Percentiles rank a stretch among this genome's conserved stretches.
phyloP scores from a whole-genome alignment of 2,888 invertebrate species.

The Pseudococcus viburni region DNA sequence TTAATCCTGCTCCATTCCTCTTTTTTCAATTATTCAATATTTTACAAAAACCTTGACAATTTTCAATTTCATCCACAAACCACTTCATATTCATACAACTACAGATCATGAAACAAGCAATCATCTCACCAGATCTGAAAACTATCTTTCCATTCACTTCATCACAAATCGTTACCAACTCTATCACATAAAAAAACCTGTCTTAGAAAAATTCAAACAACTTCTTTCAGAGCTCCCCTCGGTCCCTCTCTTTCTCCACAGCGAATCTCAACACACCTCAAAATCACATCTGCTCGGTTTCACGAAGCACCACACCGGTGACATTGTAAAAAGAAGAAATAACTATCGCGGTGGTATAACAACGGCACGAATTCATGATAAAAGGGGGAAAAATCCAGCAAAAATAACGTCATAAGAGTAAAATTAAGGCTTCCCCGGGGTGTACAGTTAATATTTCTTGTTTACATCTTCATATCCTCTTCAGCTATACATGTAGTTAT shows the following conservation, averaged over 20 bases:
- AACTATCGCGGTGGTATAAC: background rate
- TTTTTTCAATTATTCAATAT: too few species aligned
- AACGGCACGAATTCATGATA: conserved; percentile 12
- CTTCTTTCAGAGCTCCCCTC: background rate
- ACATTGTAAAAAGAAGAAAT: background rate
- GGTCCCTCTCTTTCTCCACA: background rate
- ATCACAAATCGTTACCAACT: too few species aligned
- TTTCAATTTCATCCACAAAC: too few species aligned
- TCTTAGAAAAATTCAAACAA: background rate
- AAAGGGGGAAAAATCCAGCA: conserved; percentile 46
- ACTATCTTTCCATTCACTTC: too few species aligned
- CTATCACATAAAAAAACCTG: background rate
- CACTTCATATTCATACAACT: too few species aligned
- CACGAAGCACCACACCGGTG: background rate
- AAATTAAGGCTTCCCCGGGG: conserved; percentile 55
- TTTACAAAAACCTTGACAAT: too few species aligned
- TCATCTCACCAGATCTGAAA: too few species aligned
- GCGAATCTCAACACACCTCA: background rate
- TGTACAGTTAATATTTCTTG: conserved; percentile 56
- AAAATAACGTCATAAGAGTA: conserved; percentile 57
- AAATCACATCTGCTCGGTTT: conserved; percentile 10
- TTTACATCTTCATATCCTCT: conserved; percentile 56
- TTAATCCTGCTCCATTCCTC: too few species aligned
- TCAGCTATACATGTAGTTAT: conserved; percentile 38
- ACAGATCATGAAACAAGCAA: too few species aligned